Conservation (phyloP, 2,113 vertebrate species). For the Saccopteryx bilineata region DNA sequence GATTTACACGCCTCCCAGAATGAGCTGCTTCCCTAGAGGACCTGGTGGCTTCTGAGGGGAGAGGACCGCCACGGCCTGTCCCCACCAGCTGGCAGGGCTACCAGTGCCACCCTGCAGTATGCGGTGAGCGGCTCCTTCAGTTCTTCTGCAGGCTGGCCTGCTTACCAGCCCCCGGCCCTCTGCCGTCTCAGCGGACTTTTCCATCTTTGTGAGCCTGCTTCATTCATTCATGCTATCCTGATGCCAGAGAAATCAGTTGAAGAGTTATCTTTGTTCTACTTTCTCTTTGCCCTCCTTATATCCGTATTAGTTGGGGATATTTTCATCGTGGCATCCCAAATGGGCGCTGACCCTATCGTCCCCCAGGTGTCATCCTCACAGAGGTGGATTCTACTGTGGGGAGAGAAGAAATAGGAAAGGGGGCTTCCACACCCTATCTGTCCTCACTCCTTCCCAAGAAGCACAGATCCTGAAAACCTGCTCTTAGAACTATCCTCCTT, state of each 20-base stretch:
- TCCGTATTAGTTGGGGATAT: background rate
- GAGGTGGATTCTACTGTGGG: background rate
- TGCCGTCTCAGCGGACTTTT: too few species aligned
- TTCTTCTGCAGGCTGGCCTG: background rate
- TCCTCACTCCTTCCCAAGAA: background rate
- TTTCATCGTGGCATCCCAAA: background rate
- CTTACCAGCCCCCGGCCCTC: background rate
- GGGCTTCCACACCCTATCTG: background rate
- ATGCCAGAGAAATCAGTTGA: background rate
- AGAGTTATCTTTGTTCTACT: background rate
- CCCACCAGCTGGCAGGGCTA: background rate
- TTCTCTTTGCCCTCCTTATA: background rate
- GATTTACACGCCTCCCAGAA: background rate
- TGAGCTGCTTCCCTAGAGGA: background rate
- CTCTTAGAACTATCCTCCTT: background rate
- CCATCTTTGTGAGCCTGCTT: background rate
- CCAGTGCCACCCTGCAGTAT: background rate
- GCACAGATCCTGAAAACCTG: background rate
- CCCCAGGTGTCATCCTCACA: rapidly evolving
- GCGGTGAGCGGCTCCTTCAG: background rate
- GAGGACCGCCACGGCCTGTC: background rate
- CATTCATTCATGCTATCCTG: rapidly evolving
- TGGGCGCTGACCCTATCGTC: background rate
- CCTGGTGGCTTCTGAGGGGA: background rate
- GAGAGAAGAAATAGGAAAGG: background rate